Evolutionary conservation across 2,113 vertebrate genomes (phyloP), one percentile per base, ranked within the genome.

Genomic region (Zapornia atra): DNA sequence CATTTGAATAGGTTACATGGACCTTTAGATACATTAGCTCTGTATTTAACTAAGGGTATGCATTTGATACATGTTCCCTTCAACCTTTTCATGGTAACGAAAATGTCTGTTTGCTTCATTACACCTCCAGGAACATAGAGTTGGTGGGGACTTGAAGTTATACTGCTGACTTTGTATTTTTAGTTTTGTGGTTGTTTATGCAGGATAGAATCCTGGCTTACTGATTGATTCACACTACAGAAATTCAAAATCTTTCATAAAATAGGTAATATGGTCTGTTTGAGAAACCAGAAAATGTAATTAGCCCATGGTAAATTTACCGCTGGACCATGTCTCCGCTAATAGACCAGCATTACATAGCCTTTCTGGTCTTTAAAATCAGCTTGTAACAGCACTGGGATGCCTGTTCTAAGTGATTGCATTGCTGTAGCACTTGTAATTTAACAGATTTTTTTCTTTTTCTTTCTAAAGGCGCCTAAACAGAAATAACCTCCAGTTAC

Each of bases 401-500:
- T 88, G 90, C 86, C 72, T 64, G 34, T 68, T 78, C 56, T 69
- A 88, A 95, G 84, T 86, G 85, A 10, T 66, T 82, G 33, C 38
- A 20, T 85, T 92, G 79, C 66, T 95, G 63, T 48, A 79, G 79
- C 76, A 78, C 80, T 51, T 93, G 93, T 97, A 96, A 98, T 70
- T n/a, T 96, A 96, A 89, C 72, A 89, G 95, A 94, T 48, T 48
- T 81, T 86, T 94, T 89, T 92, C 92, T 94, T 91, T 95, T 93
- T 96, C 94, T 97, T 97, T 98, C 98, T 94, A 92, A 98, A 99
- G 99, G 98, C 99, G 99, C 93, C 98, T 99, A 97, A 99, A 99
- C 98, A 98, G 99, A 98, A 99, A 99, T 98, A 99, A 99, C 96
- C 98, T 99, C 96, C 99, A 99, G 66, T 98, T 99, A 92, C 99